Evolutionary conservation across 2,113 vertebrate species (phyloP).

Genomic region (Rhinichthys klamathensis): DNA sequence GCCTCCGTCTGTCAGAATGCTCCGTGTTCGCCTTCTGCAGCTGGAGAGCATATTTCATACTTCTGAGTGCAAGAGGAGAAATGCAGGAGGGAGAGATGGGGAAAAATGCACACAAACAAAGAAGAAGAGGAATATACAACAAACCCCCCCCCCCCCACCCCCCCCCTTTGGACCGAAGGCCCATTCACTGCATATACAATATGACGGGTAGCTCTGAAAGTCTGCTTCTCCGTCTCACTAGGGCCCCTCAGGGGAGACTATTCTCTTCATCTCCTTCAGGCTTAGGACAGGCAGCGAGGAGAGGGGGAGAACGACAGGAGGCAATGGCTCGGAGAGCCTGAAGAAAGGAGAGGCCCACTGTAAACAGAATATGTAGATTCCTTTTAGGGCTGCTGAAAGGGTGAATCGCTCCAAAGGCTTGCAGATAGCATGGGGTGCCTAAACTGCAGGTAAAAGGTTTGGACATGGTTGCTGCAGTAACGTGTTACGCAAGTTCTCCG

Average conservation of each 20-base stretch:
- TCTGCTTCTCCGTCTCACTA: conserved; percentile 63
- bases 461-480: conserved; percentile 17
- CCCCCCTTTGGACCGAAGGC: conserved; percentile 52
- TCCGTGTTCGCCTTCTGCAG: conserved; percentile 53
- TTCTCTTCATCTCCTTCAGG: conserved; percentile 54
- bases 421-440: conserved; percentile 30
- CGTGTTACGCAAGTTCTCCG: not conserved
- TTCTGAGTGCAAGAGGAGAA: conserved; percentile 40
- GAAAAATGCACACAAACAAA: conserved; percentile 61
- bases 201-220: conserved; percentile 61
- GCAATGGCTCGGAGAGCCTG: conserved; percentile 37
- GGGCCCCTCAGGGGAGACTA: conserved; percentile 46
- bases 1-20: conserved; percentile 57
- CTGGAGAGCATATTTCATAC: conserved; percentile 63
- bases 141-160: conserved; percentile 47
- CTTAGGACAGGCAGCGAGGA: conserved; percentile 35
- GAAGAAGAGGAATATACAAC: conserved; percentile 58
- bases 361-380: conserved; percentile 51
- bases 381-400: conserved; percentile 14
- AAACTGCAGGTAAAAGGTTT: conserved; percentile 33
- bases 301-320: conserved; percentile 31
- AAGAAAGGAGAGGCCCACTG: conserved; percentile 46
- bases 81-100: conserved; percentile 65
- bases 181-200: conserved; percentile 71
- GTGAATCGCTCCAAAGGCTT: conserved; percentile 31